phyloP scores from a whole-genome alignment of 1,140 invertebrate genomes.

The Papilio helenus region DNA sequence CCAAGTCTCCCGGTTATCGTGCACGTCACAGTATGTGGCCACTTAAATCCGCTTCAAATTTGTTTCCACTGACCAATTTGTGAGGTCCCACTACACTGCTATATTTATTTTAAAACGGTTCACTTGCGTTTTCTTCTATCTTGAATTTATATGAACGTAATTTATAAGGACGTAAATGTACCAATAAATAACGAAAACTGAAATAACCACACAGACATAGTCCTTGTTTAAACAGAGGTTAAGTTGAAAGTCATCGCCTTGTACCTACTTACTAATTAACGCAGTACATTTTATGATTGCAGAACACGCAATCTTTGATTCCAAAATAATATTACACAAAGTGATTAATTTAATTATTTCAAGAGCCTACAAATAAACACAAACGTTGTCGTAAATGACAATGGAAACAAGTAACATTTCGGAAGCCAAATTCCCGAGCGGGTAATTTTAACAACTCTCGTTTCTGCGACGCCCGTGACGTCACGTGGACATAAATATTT shows the following conservation, averaged over 20 bases:
- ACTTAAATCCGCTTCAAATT: constrained; percentile 34
- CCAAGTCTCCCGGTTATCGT: constrained; percentile 58
- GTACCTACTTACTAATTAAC: not conserved
- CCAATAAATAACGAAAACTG: not conserved
- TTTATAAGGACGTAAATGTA: not conserved
- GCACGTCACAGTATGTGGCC: constrained; percentile 49
- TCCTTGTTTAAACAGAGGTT: not conserved
- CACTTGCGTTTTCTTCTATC: not conserved
- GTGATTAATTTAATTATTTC: not conserved
- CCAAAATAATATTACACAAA: not conserved
- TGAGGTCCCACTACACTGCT: not conserved
- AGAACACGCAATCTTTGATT: not conserved
- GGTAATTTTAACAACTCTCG: constrained; percentile 55
- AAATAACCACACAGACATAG: not conserved
- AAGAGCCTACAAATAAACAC: not conserved
- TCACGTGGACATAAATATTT: constrained; percentile 41
- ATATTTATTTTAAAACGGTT: not conserved
- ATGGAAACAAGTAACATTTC: constrained; percentile 37
- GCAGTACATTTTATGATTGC: not conserved
- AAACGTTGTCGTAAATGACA: constrained; percentile 15
- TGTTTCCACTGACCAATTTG: constrained; percentile 19
- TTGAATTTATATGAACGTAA: not conserved
- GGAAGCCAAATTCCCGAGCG: constrained; percentile 46
- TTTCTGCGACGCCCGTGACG: constrained; percentile 51
- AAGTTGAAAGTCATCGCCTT: not conserved